These are phyloP conservation scores for Oncorhynchus kisutch DNA, from an alignment of 2,113 vertebrate genomes.

Conservation along the genomic window DNA sequence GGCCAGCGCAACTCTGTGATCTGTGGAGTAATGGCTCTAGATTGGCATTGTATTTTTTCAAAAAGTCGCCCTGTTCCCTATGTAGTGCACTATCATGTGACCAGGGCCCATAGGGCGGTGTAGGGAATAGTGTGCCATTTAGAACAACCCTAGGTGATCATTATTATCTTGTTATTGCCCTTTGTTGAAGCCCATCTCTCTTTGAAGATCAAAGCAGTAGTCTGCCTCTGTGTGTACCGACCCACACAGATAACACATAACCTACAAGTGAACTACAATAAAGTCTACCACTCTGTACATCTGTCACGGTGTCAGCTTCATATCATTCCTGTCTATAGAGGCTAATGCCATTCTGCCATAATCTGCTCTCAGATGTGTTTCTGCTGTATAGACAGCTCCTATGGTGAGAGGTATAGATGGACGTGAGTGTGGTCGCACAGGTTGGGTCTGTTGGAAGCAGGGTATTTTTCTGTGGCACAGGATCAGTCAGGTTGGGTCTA, in stretches of 20 bases:
- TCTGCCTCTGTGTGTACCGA: slow-evolving; percentile 59
- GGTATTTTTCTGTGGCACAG: too few relatives aligned
- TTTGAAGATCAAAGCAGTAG: slow-evolving; percentile 75
- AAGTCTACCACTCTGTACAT: slow-evolving; percentile 53
- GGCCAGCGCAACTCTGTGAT: slow-evolving; percentile 38
- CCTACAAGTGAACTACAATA: slow-evolving; percentile 65
- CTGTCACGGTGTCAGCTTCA: slow-evolving; percentile 18
- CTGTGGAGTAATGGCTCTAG: slow-evolving; percentile 58
- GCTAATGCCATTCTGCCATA: neutral
- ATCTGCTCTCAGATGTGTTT: neutral
- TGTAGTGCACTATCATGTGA: too few relatives aligned
- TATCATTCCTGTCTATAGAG: neutral
- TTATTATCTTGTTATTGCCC: slow-evolving; percentile 70
- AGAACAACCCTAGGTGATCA: slow-evolving; percentile 44
- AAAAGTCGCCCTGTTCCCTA: too few relatives aligned
- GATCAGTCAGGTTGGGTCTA: neutral
- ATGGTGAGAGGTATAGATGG: neutral
- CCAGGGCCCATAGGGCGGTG: too few relatives aligned
- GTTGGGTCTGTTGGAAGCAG: neutral
- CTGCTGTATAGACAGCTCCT: neutral
- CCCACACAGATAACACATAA: slow-evolving; percentile 54
- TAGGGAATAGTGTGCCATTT: too few relatives aligned
- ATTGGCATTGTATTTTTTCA: slow-evolving; percentile 33
- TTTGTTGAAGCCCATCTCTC: slow-evolving; percentile 64
- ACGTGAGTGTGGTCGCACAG: neutral